Base-by-base conservation (phyloP, 1,140 invertebrate species). In the Brachionus asplanchnoidis region DNA sequence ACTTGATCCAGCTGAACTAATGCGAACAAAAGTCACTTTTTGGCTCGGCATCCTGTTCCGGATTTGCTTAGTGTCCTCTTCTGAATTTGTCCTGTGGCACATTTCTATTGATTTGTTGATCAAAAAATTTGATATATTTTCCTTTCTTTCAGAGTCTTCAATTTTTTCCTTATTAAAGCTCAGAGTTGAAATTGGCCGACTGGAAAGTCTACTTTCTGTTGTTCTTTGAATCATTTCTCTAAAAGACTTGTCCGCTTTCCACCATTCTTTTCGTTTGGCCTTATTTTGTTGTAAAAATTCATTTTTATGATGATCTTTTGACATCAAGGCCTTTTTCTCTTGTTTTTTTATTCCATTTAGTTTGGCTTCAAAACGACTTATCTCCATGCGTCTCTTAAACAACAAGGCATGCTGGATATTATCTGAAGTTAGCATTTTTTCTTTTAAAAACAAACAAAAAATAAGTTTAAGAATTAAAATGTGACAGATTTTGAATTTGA, bases 161-260 rank as follows among this genome's bases (percentile, higher is more conserved):
- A 12, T 42, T 73, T 40, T 8, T 8, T 40, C n/a, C n/a, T 73
- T 11, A 20, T 2, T 1, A n/a, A 40, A 42, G 36, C 40, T 42
- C 3, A 73, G 9, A 1, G 68, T 17, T 3, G 36, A 42, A 40
- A 73, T 17, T 7, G 68, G 32, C 42, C n/a, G 28, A 9, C 14
- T n/a, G 6, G 8, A 8, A 8, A 20, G 36, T 17, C 68, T 14
- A 11, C 32, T 40, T 17, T 73, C 68, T 20, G 32, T 20, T 42
- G 36, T 73, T 40, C 20, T 36, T 42, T 73, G 28, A 20, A 73
- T 73, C 68, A 73, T 73, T 50, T 77, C 73, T n/a, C 73, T 44
- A 50, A 77, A 77, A 26, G 1, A n/a, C 23, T 26, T 50, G 46
- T 77, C 73, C 9, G 73, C 20, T 77, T 50, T 77, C 73, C 73